Base-by-base conservation (phyloP, 1,140 invertebrate species). In the Hyles vespertilio region DNA sequence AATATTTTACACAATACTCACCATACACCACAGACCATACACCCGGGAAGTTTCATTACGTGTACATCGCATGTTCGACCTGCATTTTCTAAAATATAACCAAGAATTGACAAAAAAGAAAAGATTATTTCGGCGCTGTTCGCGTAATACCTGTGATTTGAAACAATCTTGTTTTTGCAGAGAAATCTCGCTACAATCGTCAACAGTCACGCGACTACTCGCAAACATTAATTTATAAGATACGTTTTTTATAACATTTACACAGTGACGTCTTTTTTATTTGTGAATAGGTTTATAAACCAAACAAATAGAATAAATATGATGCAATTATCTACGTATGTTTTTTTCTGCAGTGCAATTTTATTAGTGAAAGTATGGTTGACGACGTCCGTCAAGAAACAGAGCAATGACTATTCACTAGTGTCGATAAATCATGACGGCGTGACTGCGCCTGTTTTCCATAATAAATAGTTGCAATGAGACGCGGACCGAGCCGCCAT, bases 131-230 rank as follows among this genome's bases (percentile, higher is more conserved):
- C 70, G 67, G 63, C 63, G 72, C 70, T 70, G 67, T 66, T 70
- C 70, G 67, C 72, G 72, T 80, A 81, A 80, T 76, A 70, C 70
- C 70, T 70, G 72, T 76, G 71, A 80, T 87, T 84, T 83, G 74
- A 81, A 79, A 81, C 76, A 79, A 78, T 79, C 71, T 79, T 73
- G 68, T 74, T 75, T 78, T 80, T 79, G 61, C 58, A 63, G 78
- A 77, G 81, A 85, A 85, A 86, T 84, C 77, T 81, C 52, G 56
- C 53, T 59, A 72, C 71, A 74, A 80, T 74, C 64, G 65, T 67
- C 65, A 59, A 56, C 63, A 72, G 84, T 79, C 82, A 87, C 84
- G 82, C 82, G 67, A 85, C 53, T 54, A 59, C 59, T 74, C 58
- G 64, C 68, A 69, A 76, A 72, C 64, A 72, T 70, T 62, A 68